Percentiles rank a stretch among this genome's conserved stretches.
Evolutionary conservation across 2,888 invertebrate genomes (phyloP).

Genomic region (Sinohyriopsis cumingii): DNA sequence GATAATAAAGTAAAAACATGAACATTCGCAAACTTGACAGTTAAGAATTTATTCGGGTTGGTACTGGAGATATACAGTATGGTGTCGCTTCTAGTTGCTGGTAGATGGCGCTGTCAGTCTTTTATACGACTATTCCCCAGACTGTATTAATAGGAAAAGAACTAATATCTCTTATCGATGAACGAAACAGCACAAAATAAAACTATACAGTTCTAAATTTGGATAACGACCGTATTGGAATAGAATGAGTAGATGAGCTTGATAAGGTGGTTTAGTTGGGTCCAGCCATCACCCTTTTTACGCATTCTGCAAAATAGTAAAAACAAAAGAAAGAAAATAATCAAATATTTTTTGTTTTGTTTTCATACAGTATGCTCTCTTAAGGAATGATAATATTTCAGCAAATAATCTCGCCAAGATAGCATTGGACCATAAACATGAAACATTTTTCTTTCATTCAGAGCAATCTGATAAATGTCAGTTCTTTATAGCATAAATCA

Average conservation of each 20-base stretch:
- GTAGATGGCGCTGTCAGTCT: slow-evolving; percentile 18
- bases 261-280: slow-evolving; percentile 36
- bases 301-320: slow-evolving; percentile 90
- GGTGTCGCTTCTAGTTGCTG: too few species aligned
- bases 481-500: too few species aligned
- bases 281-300: slow-evolving; percentile 87
- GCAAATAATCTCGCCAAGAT: too few species aligned
- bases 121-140: slow-evolving; percentile 41
- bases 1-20: slow-evolving; percentile 30
- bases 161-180: slow-evolving; percentile 25
- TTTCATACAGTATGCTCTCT: background rate
- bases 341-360: background rate
- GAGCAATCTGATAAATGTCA: too few species aligned
- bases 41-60: background rate
- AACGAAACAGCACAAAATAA: slow-evolving; percentile 4
- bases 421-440: too few species aligned
- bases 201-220: slow-evolving; percentile 4
- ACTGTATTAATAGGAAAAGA: slow-evolving; percentile 23
- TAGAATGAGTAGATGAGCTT: too few species aligned
- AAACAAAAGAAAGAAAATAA: background rate
- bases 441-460: too few species aligned
- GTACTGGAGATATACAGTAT: background rate
- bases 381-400: too few species aligned
- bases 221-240: background rate
- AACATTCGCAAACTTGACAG: slow-evolving; percentile 24